Evolutionary conservation across 1,140 invertebrate species (phyloP), one percentile per base, ranked within the genome.

Genomic region (Zaprionus nigranus): DNA sequence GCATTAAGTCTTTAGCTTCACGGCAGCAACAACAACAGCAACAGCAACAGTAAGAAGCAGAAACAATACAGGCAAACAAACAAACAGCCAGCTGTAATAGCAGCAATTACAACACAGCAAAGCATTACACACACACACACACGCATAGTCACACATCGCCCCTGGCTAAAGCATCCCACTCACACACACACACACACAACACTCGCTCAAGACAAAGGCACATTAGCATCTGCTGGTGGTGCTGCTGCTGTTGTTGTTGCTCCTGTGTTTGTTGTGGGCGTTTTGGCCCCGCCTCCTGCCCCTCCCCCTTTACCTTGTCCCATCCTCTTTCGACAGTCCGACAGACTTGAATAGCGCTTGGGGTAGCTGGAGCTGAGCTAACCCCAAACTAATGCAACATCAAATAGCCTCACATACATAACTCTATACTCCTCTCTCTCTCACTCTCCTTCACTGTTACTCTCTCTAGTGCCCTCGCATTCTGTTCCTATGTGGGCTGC

Each of bases 1-100:
- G 85, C 81, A 84, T 88, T 84, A 84, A 79, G 84, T 81, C 85
- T 76, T 88, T 84, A 81, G 81, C 85, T 84, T 84, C 79, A 83
- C 81, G 81, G 74, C 79, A 86, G 38, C 71, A 65, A 40, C 63
- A 65, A 40, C 63, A 60, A 53, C 40, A 58, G 26, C 57, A 64
- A 64, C 57, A 66, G 53, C 73, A 82, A 53, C 73, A 75, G 57
- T 40, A 46, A 3, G 2, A 17, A 17, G 40, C 40, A 46, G n/a
- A n/a, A 73, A 75, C 61, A 64, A 76, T 54, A 64, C 74, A 75
- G 69, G 63, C 81, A 73, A 73, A 68, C 67, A 76, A 75, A 63
- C 74, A 72, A 70, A 65, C 75, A 65, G 57, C 58, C 71, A 68
- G 59, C 79, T 81, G 72, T 72, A 76, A 81, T 79, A 76, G 73